These are phyloP conservation scores for Eupithecia insigniata DNA, from an alignment of 2,888 invertebrate species.

Conservation along the genomic window DNA sequence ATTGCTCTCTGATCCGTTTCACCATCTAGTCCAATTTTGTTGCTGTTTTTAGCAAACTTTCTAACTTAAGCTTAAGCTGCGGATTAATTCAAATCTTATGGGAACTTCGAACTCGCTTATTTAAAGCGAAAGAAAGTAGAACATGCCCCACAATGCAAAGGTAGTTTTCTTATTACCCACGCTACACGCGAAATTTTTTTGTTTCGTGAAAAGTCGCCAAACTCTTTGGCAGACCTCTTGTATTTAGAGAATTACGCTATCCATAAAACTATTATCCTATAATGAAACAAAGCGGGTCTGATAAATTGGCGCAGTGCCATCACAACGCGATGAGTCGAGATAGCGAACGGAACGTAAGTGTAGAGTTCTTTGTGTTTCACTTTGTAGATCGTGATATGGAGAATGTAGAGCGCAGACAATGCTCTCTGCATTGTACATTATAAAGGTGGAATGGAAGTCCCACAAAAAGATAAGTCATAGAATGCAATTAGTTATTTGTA, in stretches of 20 bases:
- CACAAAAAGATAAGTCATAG: not conserved
- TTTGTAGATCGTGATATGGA: not conserved
- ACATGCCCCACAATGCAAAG: not conserved
- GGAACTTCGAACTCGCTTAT: not conserved
- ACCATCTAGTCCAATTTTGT: not conserved
- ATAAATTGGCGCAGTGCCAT: slow-evolving; percentile 5
- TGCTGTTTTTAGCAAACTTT: not conserved
- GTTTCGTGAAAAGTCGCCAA: not conserved
- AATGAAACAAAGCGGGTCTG: slow-evolving; percentile 6
- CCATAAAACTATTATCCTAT: slow-evolving; percentile 4
- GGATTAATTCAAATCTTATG: not conserved
- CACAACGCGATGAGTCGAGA: not conserved
- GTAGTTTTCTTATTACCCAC: not conserved
- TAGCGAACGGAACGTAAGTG: slow-evolving; percentile 1
- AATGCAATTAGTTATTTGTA: slow-evolving; percentile 2
- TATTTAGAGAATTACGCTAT: not conserved
- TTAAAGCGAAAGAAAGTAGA: not conserved
- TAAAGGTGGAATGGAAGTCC: slow-evolving; percentile 2
- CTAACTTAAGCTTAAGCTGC: not conserved
- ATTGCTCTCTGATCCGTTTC: not conserved
- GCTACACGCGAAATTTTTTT: not conserved
- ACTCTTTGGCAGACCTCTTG: not conserved
- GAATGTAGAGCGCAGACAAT: slow-evolving; percentile 6
- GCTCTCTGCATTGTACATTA: not conserved
- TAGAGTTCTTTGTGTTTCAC: not conserved